A percentile compares a stretch with the other conserved stretches of the same genome.
Conservation (phyloP, 1,140 invertebrate genomes). For the Pogonognathellus flavescens region DNA sequence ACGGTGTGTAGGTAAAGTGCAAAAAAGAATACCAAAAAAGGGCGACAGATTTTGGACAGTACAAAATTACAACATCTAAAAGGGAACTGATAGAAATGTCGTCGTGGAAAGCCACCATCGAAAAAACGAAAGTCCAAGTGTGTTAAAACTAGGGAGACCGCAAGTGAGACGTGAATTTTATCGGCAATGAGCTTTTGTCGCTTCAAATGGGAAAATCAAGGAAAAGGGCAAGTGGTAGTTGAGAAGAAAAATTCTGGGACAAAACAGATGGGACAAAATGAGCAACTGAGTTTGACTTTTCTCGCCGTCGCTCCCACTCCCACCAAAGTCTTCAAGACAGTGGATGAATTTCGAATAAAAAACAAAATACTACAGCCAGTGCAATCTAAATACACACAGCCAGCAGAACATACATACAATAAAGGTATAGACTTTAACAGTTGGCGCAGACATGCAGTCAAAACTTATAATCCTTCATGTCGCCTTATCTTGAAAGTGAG, state of each 20-base stretch:
- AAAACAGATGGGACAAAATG: slow-evolving; percentile 26
- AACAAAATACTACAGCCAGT: neutral
- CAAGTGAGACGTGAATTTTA: slow-evolving; percentile 48
- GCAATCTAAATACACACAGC: no score
- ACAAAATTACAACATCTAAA: neutral
- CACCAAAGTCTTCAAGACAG: neutral
- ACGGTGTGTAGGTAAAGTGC: neutral
- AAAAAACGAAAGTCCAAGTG: slow-evolving; percentile 1
- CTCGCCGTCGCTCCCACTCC: neutral
- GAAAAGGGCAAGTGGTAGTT: neutral
- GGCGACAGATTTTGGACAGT: neutral
- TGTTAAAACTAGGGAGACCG: slow-evolving; percentile 3
- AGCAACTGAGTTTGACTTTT: slow-evolving; percentile 30
- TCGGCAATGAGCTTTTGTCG: slow-evolving; percentile 28
- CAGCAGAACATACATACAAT: no score
- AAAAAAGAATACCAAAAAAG: slow-evolving; percentile 3
- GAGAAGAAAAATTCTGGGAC: neutral
- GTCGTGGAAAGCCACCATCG: neutral
- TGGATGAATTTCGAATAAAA: neutral
- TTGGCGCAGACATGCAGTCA: neutral
- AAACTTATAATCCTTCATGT: neutral
- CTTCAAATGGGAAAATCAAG: slow-evolving; percentile 19
- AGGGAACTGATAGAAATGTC: slow-evolving; percentile 30
- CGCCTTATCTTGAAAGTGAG: slow-evolving; percentile 12
- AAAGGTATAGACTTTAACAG: no score